A percentile compares a stretch with the other conserved stretches of the same genome.
Conservation (phyloP, 2,888 invertebrate genomes). For the Ligdia adustata region DNA sequence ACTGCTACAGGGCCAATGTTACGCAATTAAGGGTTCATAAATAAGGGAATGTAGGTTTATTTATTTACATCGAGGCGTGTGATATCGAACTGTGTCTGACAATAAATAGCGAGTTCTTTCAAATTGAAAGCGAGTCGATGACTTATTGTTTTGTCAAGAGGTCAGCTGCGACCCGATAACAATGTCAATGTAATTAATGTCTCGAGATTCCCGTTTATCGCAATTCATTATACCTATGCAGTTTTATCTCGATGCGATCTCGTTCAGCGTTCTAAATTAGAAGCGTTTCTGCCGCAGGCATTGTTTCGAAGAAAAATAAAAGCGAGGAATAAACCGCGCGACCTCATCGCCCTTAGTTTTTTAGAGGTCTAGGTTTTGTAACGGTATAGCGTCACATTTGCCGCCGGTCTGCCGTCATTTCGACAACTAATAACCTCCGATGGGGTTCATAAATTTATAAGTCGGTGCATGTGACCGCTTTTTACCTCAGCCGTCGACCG, state of each 20-base stretch:
- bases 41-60: constrained; percentile 41
- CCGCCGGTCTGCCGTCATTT: constrained; percentile 61
- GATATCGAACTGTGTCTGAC: constrained; percentile 53
- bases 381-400: constrained; percentile 57
- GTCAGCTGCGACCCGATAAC: constrained; percentile 67
- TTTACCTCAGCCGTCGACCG: constrained; percentile 64
- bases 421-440: constrained; percentile 70
- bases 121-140: constrained; percentile 62
- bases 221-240: constrained; percentile 46
- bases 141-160: constrained; percentile 67
- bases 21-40: constrained; percentile 45
- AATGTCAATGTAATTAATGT: constrained; percentile 63
- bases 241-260: constrained; percentile 17
- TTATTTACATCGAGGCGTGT: constrained; percentile 39
- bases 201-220: constrained; percentile 45
- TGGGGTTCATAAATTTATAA: constrained; percentile 71
- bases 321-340: constrained; percentile 55
- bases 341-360: constrained; percentile 72
- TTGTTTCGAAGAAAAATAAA: constrained; percentile 62
- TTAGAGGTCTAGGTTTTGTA: constrained; percentile 64
- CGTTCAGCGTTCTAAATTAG: constrained; percentile 47
- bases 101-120: constrained; percentile 56
- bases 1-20: constrained; percentile 30
- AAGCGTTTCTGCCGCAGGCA: constrained; percentile 49
- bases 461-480: constrained; percentile 74